phyloP scores from a whole-genome alignment of 2,113 vertebrate genomes.

The Mugil cephalus region DNA sequence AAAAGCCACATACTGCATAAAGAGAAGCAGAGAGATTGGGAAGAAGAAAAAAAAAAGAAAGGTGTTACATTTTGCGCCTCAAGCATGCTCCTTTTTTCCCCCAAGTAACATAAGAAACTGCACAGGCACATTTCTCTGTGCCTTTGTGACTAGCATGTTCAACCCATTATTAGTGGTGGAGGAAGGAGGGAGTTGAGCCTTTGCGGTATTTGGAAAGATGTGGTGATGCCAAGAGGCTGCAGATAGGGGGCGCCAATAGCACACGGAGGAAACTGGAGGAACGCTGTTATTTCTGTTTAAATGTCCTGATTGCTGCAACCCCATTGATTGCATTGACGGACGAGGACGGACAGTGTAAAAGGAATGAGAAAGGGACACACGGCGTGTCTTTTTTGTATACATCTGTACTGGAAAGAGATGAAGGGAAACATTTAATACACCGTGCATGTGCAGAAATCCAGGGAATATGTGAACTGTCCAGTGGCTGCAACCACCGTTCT shows the following conservation, averaged over 20 bases:
- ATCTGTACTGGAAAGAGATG: not conserved
- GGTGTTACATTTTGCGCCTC: conserved; percentile 1
- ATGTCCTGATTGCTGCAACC: conserved; percentile 62
- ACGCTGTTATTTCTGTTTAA: conserved; percentile 43
- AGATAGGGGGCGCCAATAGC: conserved; percentile 61
- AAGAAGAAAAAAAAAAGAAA: not conserved
- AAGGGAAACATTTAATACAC: not conserved
- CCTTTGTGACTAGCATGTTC: conserved; percentile 5
- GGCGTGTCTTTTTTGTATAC: not conserved
- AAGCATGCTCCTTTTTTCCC: not conserved
- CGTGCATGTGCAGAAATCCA: not conserved
- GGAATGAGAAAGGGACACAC: conserved; percentile 18
- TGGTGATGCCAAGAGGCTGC: conserved; percentile 8
- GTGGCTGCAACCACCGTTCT: not conserved
- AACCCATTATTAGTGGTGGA: not conserved
- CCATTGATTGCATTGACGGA: conserved; percentile 44
- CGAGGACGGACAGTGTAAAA: conserved; percentile 3
- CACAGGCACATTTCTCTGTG: not conserved
- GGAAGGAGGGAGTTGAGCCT: conserved; percentile 38
- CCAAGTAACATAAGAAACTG: not conserved
- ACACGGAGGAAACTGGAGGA: conserved; percentile 8
- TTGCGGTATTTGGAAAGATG: conserved; percentile 53
- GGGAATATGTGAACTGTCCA: not conserved
- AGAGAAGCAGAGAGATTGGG: conserved; percentile 10
- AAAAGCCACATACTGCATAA: conserved; percentile 92